Evolutionary conservation across 37 sponge, comb jelly and placozoan species (phyloP), one percentile per base, ranked within the genome.

Genomic region (Aphrocallistes beatrix): DNA sequence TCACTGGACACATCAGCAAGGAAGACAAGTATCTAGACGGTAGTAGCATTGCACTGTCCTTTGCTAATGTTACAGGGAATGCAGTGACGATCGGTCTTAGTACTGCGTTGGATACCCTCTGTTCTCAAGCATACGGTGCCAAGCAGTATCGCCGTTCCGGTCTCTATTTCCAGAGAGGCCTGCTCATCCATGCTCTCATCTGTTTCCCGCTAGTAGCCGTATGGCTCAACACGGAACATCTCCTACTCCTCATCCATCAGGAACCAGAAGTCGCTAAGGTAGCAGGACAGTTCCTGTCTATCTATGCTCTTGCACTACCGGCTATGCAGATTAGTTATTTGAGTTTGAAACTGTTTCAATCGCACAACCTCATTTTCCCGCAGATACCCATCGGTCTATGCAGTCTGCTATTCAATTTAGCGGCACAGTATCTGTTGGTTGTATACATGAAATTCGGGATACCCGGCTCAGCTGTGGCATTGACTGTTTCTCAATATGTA

Each of bases 391-490:
- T 42, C 45, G 6, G 10, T 16, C 13, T 13, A 13, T 13, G 6
- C 45, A 13, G 45, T 16, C 13, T 42, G 45, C 45, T 42, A 16
- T 42, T 42, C 45, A 42, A 42, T 42, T 16, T 60, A 8, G 1
- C 37, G 0, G 37, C 81, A 13, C 85, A 85, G 36, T 49, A 37
- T 25, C 39, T 85, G 0, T 51, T 85, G 36, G 81, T 85, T 0
- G 28, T 60, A 23, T 36, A 51, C 37, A 23, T 38, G 28, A 9
- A 51, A 21, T 60, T 37, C 39, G 85, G 85, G n/a, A 37, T 85
- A 30, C 0, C 38, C 1, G 85, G 85, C 23, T 51, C 85, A 1
- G 85, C 85, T 17, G 38, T 38, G 0, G 85, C 85, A 51, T 28
- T 51, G 19, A 32, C 81, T 6, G 21, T 85, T 9, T 34, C 85